phyloP scores from a whole-genome alignment of 2,888 invertebrate genomes.

The Netelia melanura region DNA sequence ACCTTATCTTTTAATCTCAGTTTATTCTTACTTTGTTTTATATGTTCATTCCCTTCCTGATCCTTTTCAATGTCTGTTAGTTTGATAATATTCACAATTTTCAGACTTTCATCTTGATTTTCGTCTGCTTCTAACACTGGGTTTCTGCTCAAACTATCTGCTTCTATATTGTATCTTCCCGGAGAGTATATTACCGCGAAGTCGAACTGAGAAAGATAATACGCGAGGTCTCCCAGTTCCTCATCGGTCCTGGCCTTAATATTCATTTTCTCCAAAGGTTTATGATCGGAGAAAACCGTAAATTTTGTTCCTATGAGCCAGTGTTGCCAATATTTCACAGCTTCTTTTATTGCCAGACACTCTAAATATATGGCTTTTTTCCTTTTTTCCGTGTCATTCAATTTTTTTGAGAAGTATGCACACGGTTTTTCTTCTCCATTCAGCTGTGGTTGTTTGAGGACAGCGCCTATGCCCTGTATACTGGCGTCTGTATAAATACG shows the following conservation, averaged over 20 bases:
- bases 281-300: background rate
- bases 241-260: background rate
- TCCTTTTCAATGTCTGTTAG: conserved; percentile 10
- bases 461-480: too few relatives aligned
- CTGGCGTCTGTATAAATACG: too few relatives aligned
- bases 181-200: background rate
- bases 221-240: too few relatives aligned
- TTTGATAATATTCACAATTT: conserved; percentile 41
- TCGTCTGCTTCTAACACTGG: conserved; percentile 33
- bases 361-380: too few relatives aligned
- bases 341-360: too few relatives aligned
- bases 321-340: too few relatives aligned
- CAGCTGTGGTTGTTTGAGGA: too few relatives aligned
- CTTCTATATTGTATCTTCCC: background rate
- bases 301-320: too few relatives aligned
- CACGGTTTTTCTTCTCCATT: conserved; percentile 1
- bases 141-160: background rate
- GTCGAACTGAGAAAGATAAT: conserved; percentile 39
- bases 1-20: too few relatives aligned
- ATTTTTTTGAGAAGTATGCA: too few relatives aligned
- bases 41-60: conserved; percentile 71
- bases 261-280: conserved; percentile 61
- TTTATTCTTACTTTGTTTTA: conserved; percentile 33
- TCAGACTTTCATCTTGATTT: conserved; percentile 37
- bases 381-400: too few relatives aligned